Conservation (phyloP, 2,113 vertebrate genomes). For the Hemiscyllium ocellatum region DNA sequence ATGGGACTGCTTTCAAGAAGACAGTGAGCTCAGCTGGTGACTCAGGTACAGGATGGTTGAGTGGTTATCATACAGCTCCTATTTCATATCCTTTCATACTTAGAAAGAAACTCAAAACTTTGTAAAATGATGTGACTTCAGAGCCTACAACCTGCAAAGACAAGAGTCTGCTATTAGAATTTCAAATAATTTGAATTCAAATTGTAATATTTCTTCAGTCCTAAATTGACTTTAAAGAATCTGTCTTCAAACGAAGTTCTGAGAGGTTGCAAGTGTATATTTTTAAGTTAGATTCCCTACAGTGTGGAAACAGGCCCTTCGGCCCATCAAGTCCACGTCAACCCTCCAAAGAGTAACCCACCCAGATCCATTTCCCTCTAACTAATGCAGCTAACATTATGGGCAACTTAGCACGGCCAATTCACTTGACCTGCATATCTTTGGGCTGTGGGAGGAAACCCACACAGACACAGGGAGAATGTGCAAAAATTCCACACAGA, state of each 20-base stretch:
- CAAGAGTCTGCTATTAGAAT: background rate
- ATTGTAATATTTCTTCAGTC: background rate
- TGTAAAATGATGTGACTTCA: background rate
- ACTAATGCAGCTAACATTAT: too few relatives aligned
- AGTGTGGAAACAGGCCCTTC: too few relatives aligned
- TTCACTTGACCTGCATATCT: too few relatives aligned
- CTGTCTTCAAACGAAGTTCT: background rate
- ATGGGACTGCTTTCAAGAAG: slow-evolving; percentile 64
- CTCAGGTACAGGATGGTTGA: slow-evolving; percentile 62
- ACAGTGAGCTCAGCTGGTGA: slow-evolving; percentile 72
- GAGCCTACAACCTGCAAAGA: background rate
- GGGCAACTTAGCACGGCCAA: too few relatives aligned
- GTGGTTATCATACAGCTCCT: background rate
- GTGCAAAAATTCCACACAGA: too few relatives aligned
- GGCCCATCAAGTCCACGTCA: too few relatives aligned
- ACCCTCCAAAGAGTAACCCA: too few relatives aligned
- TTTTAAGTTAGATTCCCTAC: background rate
- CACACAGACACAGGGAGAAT: too few relatives aligned
- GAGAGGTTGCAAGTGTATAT: background rate
- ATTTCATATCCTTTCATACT: background rate
- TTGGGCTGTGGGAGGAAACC: too few relatives aligned
- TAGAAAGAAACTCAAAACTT: background rate
- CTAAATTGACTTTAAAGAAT: background rate
- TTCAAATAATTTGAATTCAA: background rate
- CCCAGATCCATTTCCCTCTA: too few relatives aligned